Conservation (phyloP, 2,113 vertebrate species). For the Cyprinodon tularosa region DNA sequence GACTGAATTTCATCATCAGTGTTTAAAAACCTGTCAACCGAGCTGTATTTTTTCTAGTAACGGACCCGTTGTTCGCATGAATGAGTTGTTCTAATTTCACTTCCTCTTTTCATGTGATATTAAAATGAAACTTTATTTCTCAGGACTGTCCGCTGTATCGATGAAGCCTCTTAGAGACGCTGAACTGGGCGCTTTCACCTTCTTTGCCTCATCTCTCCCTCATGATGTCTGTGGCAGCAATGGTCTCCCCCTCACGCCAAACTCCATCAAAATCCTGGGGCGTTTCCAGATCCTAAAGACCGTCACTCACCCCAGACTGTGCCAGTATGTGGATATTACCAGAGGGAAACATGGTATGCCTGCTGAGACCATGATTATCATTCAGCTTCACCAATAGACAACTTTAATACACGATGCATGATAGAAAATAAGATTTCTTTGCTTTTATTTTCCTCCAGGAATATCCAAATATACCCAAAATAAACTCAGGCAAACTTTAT, state of each 20-base stretch:
- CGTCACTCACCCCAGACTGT: conserved; percentile 92
- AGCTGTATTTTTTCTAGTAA: neutral
- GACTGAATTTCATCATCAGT: neutral
- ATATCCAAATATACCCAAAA: neutral
- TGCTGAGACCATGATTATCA: neutral
- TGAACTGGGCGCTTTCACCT: conserved; percentile 94
- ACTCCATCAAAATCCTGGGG: conserved; percentile 98
- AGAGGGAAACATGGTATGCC: conserved; percentile 94
- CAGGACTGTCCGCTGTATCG: conserved; percentile 4
- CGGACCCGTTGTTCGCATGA: neutral
- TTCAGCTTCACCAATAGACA: neutral
- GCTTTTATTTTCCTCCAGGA: neutral
- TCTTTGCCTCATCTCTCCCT: conserved; percentile 95
- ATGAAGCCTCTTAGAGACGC: conserved; percentile 93
- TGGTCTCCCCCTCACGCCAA: conserved; percentile 95
- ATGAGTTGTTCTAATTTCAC: neutral
- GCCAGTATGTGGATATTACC: conserved; percentile 95
- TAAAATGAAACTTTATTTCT: neutral
- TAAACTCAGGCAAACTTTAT: neutral
- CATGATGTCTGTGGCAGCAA: conserved; percentile 99
- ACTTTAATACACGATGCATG: neutral
- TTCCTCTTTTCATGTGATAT: neutral
- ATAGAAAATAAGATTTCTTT: neutral
- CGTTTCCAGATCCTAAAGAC: conserved; percentile 98
- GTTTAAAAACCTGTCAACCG: neutral